These are phyloP conservation scores for Galeopterus variegatus DNA, from an alignment of 2,113 vertebrate genomes.

Conservation along the genomic window DNA sequence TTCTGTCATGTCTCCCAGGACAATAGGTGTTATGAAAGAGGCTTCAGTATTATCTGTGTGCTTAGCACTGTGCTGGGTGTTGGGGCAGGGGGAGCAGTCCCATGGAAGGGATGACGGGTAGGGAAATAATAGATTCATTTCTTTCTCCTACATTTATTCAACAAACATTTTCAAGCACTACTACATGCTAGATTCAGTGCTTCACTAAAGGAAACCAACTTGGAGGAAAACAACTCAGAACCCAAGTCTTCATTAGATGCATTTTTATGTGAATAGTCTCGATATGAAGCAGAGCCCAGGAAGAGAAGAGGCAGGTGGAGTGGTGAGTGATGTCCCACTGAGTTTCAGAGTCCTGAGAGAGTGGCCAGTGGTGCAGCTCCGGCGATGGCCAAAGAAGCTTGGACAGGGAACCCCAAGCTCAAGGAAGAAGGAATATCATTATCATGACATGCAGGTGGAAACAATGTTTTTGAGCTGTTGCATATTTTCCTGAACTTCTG, in stretches of 20 bases:
- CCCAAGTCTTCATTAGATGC: background rate
- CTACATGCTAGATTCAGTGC: background rate
- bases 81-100: background rate
- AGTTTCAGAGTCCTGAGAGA: background rate
- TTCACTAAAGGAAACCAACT: constrained; percentile 10
- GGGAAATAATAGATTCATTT: background rate
- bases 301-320: background rate
- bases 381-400: background rate
- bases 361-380: background rate
- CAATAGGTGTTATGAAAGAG: background rate
- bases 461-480: constrained; percentile 11
- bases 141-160: background rate
- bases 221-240: background rate
- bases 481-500: background rate
- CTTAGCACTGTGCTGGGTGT: background rate
- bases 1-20: background rate
- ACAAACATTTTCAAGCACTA: background rate
- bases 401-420: background rate
- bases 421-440: background rate
- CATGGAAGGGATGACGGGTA: background rate
- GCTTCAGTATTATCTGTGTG: background rate
- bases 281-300: background rate
- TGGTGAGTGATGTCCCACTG: background rate
- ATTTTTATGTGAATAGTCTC: background rate
- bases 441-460: background rate